Evolutionary conservation across 2,888 invertebrate genomes (phyloP).

Genomic region (Zhengitettix transpicula): DNA sequence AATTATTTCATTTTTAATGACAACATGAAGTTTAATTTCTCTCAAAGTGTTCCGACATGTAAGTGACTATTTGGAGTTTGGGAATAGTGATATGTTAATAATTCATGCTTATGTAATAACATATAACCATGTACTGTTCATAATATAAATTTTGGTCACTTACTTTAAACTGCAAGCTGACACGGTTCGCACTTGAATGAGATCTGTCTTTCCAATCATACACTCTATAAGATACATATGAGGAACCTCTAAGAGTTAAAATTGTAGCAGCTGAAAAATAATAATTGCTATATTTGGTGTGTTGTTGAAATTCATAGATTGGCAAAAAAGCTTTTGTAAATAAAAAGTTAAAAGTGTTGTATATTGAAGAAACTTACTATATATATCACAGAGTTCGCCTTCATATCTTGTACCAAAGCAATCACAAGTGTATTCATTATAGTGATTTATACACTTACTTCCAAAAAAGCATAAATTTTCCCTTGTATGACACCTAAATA

Average conservation of each 20-base stretch:
- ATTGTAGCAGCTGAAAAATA: constrained; percentile 59
- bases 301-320: neutral
- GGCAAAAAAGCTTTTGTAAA: neutral
- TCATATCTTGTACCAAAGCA: constrained; percentile 87
- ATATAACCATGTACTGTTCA: no score
- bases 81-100: no score
- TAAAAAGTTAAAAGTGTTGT: neutral
- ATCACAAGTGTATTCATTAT: constrained; percentile 75
- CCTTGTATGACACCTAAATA: constrained; percentile 47
- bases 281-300: neutral
- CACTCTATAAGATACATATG: constrained; percentile 80
- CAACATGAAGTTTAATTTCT: no score
- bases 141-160: constrained; percentile 9
- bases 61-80: no score
- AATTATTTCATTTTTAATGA: no score
- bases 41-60: no score
- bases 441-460: constrained; percentile 81
- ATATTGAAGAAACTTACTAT: constrained; percentile 45
- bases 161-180: constrained; percentile 78
- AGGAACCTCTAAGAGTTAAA: constrained; percentile 74
- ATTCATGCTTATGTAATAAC: no score
- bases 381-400: constrained; percentile 80
- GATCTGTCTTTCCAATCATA: constrained; percentile 87
- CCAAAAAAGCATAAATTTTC: constrained; percentile 78
- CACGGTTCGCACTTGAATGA: constrained; percentile 70